Conservation (phyloP, 2,888 invertebrate genomes). For the Macropis europaea region DNA sequence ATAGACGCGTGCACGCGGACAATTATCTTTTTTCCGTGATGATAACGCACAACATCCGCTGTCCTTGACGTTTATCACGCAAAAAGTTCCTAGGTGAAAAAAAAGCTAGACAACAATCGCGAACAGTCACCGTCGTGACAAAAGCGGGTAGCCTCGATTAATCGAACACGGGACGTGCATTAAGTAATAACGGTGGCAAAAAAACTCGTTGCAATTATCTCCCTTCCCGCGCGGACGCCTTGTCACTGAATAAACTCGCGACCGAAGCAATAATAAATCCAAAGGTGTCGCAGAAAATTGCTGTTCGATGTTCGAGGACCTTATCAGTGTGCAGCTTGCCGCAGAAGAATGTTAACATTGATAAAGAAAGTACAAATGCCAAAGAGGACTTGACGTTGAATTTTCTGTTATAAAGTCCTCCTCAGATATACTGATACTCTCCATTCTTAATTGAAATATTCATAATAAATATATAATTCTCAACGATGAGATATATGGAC, state of each 20-base stretch:
- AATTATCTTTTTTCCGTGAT: background rate
- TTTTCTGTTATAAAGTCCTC: too few relatives aligned
- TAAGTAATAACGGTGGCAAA: background rate
- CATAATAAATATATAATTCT: too few relatives aligned
- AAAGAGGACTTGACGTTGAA: too few relatives aligned
- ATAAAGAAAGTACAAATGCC: too few relatives aligned
- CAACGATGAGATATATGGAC: too few relatives aligned
- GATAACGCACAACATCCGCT: background rate
- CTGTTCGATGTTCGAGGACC: too few relatives aligned
- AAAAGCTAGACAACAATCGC: conserved; percentile 3
- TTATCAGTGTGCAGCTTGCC: too few relatives aligned
- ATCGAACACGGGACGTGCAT: background rate
- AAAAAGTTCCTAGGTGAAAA: background rate
- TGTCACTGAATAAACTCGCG: background rate
- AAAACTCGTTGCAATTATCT: background rate
- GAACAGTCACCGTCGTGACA: background rate
- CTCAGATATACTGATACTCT: too few relatives aligned
- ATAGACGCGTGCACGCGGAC: background rate
- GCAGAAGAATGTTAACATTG: too few relatives aligned
- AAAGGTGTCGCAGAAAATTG: too few relatives aligned
- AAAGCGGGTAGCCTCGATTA: background rate
- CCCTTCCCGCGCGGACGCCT: background rate
- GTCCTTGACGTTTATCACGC: background rate
- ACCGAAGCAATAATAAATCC: too few relatives aligned
- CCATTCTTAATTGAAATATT: too few relatives aligned